Evolutionary conservation across 2,797 vertebrate genomes (phyloP).

Genomic region (Sebastes glaucus): DNA sequence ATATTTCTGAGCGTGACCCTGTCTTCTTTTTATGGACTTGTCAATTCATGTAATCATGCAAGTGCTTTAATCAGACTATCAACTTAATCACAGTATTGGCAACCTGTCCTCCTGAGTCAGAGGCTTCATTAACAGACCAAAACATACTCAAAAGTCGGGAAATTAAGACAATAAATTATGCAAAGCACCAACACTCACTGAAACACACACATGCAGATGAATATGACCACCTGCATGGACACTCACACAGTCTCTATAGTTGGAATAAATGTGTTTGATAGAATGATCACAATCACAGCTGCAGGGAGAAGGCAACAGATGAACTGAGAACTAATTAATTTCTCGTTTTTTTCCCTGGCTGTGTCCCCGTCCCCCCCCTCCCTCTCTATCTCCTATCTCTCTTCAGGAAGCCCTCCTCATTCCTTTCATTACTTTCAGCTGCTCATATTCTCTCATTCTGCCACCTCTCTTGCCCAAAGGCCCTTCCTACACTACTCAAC

Average conservation of each 20-base stretch:
- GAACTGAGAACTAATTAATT: conserved; percentile 74
- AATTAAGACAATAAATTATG: not conserved
- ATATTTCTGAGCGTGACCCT: not conserved
- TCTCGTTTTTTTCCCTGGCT: conserved; percentile 36
- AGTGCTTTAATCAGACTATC: not conserved
- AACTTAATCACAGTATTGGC: not conserved
- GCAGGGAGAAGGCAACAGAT: conserved; percentile 64
- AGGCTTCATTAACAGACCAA: not conserved
- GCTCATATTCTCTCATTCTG: conserved; percentile 41
- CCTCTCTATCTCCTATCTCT: conserved; percentile 39
- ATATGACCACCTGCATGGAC: not conserved
- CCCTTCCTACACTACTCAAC: conserved; percentile 52
- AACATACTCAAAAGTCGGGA: conserved; percentile 2
- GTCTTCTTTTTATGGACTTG: not conserved
- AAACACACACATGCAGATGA: not conserved
- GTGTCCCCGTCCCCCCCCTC: not conserved
- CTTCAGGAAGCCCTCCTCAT: conserved; percentile 39
- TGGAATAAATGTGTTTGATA: conserved; percentile 56
- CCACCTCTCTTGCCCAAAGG: conserved; percentile 53
- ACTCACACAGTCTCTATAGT: not conserved
- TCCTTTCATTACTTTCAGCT: conserved; percentile 50
- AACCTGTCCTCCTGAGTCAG: not conserved
- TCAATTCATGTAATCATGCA: not conserved
- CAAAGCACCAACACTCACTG: not conserved
- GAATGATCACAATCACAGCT: conserved; percentile 66